These are phyloP conservation scores for Philypnodon macrostomus DNA, from an alignment of 2,797 vertebrate species.

Conservation along the genomic window DNA sequence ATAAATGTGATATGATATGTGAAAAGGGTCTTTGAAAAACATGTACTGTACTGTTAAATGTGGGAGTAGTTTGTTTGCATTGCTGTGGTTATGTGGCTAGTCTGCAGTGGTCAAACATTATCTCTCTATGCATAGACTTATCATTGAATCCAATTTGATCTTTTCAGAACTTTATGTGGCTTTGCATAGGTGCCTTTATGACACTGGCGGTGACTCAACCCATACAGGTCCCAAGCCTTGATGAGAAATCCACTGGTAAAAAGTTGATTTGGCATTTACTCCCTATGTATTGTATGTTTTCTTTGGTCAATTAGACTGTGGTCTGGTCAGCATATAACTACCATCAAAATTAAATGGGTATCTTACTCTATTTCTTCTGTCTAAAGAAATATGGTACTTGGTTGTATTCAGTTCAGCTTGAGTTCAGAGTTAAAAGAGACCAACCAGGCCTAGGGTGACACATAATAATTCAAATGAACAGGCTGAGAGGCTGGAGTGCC, in stretches of 20 bases:
- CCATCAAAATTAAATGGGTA: no score
- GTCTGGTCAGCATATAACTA: no score
- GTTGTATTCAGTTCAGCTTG: no score
- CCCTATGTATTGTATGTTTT: no score
- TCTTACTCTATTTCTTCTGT: no score
- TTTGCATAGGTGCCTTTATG: not conserved
- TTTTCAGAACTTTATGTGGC: not conserved
- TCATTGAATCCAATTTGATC: not conserved
- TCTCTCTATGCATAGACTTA: conserved; percentile 21
- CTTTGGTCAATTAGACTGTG: no score
- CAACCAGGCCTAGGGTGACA: no score
- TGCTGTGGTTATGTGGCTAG: conserved; percentile 37
- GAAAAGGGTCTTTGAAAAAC: conserved; percentile 45
- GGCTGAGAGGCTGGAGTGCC: no score
- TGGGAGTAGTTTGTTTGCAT: conserved; percentile 49
- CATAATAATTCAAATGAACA: not conserved
- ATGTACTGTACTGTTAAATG: conserved; percentile 41
- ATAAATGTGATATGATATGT: conserved; percentile 2
- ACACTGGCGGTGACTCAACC: not conserved
- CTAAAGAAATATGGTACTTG: no score
- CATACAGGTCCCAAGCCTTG: not conserved
- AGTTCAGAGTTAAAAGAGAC: no score
- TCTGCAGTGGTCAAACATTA: conserved; percentile 33
- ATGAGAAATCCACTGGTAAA: not conserved
- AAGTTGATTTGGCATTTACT: no score